These are phyloP conservation scores for Teleogryllus oceanicus DNA, from an alignment of 2,888 invertebrate genomes.

Conservation along the genomic window DNA sequence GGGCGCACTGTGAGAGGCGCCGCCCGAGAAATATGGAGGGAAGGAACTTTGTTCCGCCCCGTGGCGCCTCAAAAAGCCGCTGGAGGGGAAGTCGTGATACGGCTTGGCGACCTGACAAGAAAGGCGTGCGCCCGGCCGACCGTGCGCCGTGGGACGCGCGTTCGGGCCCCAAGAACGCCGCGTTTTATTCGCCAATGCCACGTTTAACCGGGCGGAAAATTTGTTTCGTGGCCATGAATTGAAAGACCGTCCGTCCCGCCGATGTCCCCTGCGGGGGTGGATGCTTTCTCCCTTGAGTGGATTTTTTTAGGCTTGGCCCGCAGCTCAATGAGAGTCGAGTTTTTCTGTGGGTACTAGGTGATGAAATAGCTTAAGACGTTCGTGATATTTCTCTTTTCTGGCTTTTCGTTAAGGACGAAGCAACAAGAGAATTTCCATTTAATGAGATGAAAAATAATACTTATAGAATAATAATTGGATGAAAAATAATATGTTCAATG, in stretches of 20 bases:
- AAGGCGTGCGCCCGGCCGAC: not conserved
- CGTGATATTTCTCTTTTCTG: no score
- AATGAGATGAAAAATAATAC: no score
- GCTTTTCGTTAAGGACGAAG: no score
- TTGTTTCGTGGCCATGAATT: conserved; percentile 8
- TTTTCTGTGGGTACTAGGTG: no score
- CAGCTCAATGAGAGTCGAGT: no score
- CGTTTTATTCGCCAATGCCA: not conserved
- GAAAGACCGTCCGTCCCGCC: not conserved
- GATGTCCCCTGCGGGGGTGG: not conserved
- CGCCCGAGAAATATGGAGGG: not conserved
- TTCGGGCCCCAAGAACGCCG: not conserved
- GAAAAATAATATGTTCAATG: no score
- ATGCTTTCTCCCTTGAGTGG: no score
- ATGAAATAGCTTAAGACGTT: no score
- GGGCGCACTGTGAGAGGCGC: no score
- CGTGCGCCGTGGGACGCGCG: not conserved
- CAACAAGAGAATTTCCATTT: no score
- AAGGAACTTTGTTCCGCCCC: not conserved
- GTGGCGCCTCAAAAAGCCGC: not conserved
- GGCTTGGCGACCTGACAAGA: not conserved
- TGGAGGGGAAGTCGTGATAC: not conserved
- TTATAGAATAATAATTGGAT: no score
- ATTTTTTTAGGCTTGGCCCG: no score
- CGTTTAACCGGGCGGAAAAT: not conserved